A percentile compares a stretch with the other conserved stretches of the same genome.
Evolutionary conservation across 2,888 invertebrate genomes (phyloP).

Genomic region (Rhagophthalmus giganteus): DNA sequence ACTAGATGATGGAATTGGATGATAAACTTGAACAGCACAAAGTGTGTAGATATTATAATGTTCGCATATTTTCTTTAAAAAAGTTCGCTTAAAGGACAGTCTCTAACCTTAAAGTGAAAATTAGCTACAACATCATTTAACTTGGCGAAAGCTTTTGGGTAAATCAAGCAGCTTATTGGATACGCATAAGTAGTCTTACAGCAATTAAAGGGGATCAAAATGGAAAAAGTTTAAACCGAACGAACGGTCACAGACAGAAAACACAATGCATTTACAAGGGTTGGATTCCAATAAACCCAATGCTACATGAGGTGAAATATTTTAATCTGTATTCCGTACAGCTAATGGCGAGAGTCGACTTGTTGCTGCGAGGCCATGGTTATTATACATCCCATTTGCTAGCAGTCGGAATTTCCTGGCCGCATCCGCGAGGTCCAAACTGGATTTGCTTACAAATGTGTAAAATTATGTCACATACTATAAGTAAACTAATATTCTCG

Average conservation of each 20-base stretch:
- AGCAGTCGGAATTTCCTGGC: constrained; percentile 40
- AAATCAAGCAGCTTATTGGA: constrained; percentile 11
- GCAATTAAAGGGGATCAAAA: constrained; percentile 10
- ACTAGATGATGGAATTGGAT: neutral
- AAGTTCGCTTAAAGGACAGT: too few species aligned
- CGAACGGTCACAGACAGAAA: neutral
- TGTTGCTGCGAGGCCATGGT: constrained; percentile 37
- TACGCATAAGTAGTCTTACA: constrained; percentile 7
- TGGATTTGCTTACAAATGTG: constrained; percentile 39
- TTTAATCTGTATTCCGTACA: constrained; percentile 16
- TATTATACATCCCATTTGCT: constrained; percentile 41
- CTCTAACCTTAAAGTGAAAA: too few species aligned
- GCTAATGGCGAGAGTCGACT: constrained; percentile 28
- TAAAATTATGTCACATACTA: constrained; percentile 36
- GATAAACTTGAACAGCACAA: neutral
- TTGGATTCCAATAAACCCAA: constrained; percentile 4
- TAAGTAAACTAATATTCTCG: neutral
- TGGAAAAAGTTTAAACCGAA: constrained; percentile 10
- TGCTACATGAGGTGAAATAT: constrained; percentile 10
- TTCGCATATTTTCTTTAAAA: constrained; percentile 1
- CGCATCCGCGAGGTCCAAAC: constrained; percentile 37
- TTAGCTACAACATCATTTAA: too few species aligned
- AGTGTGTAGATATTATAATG: neutral
- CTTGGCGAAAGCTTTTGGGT: constrained; percentile 4
- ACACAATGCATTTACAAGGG: constrained; percentile 1